A percentile compares a stretch with the other conserved stretches of the same genome.
phyloP scores from a whole-genome alignment of 1,140 invertebrate species.

The Cherax destructor region DNA sequence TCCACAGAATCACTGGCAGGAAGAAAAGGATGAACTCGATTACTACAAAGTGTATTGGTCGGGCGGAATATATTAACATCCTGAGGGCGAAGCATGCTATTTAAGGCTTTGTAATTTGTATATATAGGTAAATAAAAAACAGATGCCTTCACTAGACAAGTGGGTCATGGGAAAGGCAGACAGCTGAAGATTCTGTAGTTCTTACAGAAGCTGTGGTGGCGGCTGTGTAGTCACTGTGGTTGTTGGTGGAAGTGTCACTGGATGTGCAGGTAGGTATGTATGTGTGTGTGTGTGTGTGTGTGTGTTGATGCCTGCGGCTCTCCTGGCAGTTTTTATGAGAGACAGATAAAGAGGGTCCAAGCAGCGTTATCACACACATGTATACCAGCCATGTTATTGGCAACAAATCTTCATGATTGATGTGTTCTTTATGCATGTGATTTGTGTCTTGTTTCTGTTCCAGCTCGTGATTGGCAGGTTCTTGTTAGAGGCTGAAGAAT shows the following conservation, averaged over 20 bases:
- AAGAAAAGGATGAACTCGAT: no score
- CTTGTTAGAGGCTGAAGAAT: neutral
- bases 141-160: no score
- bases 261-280: neutral
- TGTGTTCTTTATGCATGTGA: slow-evolving; percentile 50
- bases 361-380: slow-evolving; percentile 28
- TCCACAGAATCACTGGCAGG: no score
- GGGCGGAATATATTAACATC: no score
- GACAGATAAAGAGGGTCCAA: slow-evolving; percentile 11
- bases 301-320: neutral
- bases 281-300: no score
- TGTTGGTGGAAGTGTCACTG: neutral
- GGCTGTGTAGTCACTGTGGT: neutral
- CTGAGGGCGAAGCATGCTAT: no score
- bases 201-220: no score
- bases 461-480: slow-evolving; percentile 15
- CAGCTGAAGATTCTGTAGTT: no score
- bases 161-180: no score
- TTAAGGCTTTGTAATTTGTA: no score
- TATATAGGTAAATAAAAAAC: no score
- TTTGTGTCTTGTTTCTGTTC: slow-evolving; percentile 24
- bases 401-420: slow-evolving; percentile 59
- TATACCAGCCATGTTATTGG: slow-evolving; percentile 23
- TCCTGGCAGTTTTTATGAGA: neutral
- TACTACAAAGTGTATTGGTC: no score